Evolutionary conservation across 2,888 invertebrate genomes (phyloP), one percentile per base, ranked within the genome.

Genomic region (Alcis repandata): DNA sequence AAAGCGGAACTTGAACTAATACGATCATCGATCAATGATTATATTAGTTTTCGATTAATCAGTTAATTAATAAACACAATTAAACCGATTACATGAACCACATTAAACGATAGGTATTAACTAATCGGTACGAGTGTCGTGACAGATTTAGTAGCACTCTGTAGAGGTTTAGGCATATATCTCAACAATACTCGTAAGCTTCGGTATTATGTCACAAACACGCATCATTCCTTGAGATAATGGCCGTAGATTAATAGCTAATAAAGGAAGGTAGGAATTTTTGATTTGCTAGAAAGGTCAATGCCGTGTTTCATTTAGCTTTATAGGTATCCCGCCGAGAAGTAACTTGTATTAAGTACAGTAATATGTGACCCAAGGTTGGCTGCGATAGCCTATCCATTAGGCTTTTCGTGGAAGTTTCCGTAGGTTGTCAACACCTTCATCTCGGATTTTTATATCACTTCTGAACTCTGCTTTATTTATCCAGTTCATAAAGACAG

Each of bases 261-360:
- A 20, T 11, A 43, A 19, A 11, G 36, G 46, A 33, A 53, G 17
- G 38, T 45, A 48, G 13, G 38, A 40, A 57, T 19, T 56, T 59
- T 56, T 43, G 32, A 45, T 56, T 20, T n/a, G 45, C 33, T 20
- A 45, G 56, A 57, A 52, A 58, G 65, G 60, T 60, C 60, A 52
- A 56, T 48, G 33, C 7, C 52, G 52, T 27, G 45, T 41, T 46
- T 61, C 68, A 67, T 66, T 71, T 66, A 67, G 52, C 59, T 57
- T 70, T 81, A 74, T 85, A 84, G 80, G 86, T 83, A 88, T 86
- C 88, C 81, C 76, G 77, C 72, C 72, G 79, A 76, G 75, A 40
- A 33, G 52, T 58, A 41, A 52, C 71, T 38, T 11, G 36, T 51
- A 48, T 49, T 33, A 33, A 49, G 49, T 66, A 72, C 82, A 84